phyloP scores from a whole-genome alignment of 1,140 invertebrate species.

The Magallana ariakensis region DNA sequence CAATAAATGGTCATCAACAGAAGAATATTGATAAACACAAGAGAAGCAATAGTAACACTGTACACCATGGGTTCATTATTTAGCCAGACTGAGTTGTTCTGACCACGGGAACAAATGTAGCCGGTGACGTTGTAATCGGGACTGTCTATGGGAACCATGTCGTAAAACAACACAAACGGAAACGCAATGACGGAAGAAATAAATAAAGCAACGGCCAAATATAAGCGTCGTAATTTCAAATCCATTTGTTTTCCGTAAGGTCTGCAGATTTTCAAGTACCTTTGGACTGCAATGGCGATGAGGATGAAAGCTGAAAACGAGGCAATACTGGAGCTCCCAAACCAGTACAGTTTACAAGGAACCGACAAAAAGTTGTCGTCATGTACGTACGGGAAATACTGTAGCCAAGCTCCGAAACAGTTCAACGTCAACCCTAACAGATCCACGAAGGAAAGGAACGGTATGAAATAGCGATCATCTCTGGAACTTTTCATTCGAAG shows the following conservation, averaged over 20 bases:
- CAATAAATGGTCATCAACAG: slow-evolving; percentile 31
- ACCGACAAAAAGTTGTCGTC: background rate
- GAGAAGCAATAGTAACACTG: slow-evolving; percentile 32
- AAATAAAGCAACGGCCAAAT: slow-evolving; percentile 20
- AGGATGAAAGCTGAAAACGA: slow-evolving; percentile 25
- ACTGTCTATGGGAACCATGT: slow-evolving; percentile 10
- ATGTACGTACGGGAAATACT: slow-evolving; percentile 1
- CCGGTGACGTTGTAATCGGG: slow-evolving; percentile 10
- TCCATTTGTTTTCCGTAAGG: slow-evolving; percentile 49
- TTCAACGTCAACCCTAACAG: slow-evolving; percentile 2
- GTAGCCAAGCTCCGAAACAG: background rate
- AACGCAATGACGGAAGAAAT: slow-evolving; percentile 11
- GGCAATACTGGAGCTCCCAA: background rate
- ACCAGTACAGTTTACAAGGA: slow-evolving; percentile 38
- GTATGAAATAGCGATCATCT: slow-evolving; percentile 47
- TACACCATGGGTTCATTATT: background rate
- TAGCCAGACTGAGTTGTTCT: background rate
- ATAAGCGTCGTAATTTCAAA: slow-evolving; percentile 29
- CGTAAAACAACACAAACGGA: slow-evolving; percentile 23
- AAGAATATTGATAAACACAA: slow-evolving; percentile 37
- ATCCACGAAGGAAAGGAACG: slow-evolving; percentile 44
- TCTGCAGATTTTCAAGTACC: slow-evolving; percentile 50
- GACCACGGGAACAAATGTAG: slow-evolving; percentile 33
- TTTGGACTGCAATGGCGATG: slow-evolving; percentile 43
- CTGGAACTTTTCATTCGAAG: slow-evolving; percentile 21